phyloP scores from a whole-genome alignment of 92 coral and sea anemone species.

The Pocillopora meandrina region DNA sequence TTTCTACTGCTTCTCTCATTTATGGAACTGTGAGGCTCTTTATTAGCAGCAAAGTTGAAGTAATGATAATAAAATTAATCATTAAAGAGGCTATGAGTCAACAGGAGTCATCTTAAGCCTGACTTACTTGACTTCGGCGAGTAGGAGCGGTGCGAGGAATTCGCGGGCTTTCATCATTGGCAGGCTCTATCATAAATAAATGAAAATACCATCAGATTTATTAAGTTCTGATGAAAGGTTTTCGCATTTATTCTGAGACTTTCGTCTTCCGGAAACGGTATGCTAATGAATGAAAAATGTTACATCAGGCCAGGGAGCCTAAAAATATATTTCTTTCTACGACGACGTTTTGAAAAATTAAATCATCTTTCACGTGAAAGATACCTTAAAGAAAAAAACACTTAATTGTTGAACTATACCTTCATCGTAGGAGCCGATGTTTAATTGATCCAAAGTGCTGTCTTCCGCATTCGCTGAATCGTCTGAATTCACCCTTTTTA shows the following conservation, averaged over 20 bases:
- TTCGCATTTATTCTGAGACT: too few relatives aligned
- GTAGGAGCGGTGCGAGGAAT: conserved; percentile 36
- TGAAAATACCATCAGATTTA: neutral
- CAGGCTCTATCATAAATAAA: conserved; percentile 12
- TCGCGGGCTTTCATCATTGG: neutral
- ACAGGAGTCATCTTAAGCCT: too few relatives aligned
- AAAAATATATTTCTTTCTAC: too few relatives aligned
- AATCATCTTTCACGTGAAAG: too few relatives aligned
- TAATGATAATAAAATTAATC: neutral
- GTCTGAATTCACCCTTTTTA: conserved; percentile 38
- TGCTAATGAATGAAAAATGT: too few relatives aligned
- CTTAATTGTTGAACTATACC: conserved; percentile 8
- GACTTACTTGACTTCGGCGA: conserved; percentile 42
- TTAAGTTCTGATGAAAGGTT: too few relatives aligned
- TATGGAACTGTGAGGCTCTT: too few relatives aligned
- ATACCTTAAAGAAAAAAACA: neutral
- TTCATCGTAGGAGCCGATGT: conserved; percentile 27
- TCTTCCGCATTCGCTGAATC: conserved; percentile 17
- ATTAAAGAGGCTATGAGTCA: neutral
- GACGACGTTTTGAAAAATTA: too few relatives aligned
- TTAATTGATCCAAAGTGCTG: conserved; percentile 9
- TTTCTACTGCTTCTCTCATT: too few relatives aligned
- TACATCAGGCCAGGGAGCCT: too few relatives aligned
- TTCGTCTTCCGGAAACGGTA: too few relatives aligned
- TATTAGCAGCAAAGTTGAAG: too few relatives aligned